Evolutionary conservation across 1,140 invertebrate species (phyloP).

Genomic region (Paracyclopina nana): DNA sequence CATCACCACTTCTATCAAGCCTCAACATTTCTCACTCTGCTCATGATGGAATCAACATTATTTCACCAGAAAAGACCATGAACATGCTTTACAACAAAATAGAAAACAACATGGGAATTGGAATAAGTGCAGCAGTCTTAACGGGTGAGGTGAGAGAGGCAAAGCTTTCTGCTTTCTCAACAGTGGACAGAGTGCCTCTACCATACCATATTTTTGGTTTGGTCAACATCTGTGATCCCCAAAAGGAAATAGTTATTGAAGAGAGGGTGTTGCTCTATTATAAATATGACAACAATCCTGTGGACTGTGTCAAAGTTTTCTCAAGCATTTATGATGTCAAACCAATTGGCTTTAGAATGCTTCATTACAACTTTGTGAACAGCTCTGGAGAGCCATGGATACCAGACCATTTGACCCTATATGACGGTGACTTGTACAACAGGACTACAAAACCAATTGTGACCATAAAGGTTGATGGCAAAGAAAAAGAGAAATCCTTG

Average conservation of each 20-base stretch:
- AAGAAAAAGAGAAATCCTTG: slow-evolving; percentile 41
- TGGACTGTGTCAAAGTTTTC: slow-evolving; percentile 96
- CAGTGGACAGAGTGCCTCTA: slow-evolving; percentile 57
- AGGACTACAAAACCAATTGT: slow-evolving; percentile 47
- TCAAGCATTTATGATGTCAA: slow-evolving; percentile 58
- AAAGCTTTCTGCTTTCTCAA: slow-evolving; percentile 61
- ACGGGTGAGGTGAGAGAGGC: slow-evolving; percentile 78
- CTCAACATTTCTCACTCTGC: slow-evolving; percentile 66
- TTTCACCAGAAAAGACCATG: slow-evolving; percentile 62
- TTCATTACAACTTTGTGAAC: slow-evolving; percentile 86
- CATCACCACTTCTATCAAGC: slow-evolving; percentile 55
- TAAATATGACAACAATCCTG: slow-evolving; percentile 85
- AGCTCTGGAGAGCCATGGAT: slow-evolving; percentile 55
- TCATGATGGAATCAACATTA: slow-evolving; percentile 73
- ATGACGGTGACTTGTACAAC: slow-evolving; percentile 82
- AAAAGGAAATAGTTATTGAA: slow-evolving; percentile 70
- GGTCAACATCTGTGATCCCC: slow-evolving; percentile 84
- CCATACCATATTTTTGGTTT: slow-evolving; percentile 89
- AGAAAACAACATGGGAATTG: slow-evolving; percentile 63
- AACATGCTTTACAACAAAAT: slow-evolving; percentile 38
- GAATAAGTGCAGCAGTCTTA: slow-evolving; percentile 64
- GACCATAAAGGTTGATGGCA: slow-evolving; percentile 43
- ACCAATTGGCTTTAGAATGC: slow-evolving; percentile 63
- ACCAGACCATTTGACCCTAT: slow-evolving; percentile 63
- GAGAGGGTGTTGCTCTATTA: slow-evolving; percentile 84